phyloP scores from a whole-genome alignment of 1,140 invertebrate genomes.

The Rhyacophila brunnea region DNA sequence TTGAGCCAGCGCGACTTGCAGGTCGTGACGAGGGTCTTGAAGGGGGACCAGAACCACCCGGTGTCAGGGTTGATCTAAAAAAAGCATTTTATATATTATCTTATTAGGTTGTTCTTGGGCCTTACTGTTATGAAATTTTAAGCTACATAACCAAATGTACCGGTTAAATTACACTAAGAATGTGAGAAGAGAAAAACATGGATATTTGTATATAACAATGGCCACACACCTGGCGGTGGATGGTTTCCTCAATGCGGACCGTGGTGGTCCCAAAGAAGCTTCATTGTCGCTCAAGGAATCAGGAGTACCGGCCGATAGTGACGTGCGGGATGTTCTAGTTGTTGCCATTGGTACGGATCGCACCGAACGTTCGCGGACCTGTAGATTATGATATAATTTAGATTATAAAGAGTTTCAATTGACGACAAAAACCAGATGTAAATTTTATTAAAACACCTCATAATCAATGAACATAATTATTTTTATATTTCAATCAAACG shows the following conservation, averaged over 20 bases:
- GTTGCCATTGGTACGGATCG: constrained; percentile 82
- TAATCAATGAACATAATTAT: no score
- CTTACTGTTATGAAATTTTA: no score
- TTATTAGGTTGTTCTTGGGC: no score
- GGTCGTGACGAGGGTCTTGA: constrained; percentile 76
- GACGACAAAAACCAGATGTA: no score
- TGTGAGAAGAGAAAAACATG: no score
- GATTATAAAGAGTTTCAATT: no score
- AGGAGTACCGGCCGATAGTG: constrained; percentile 77
- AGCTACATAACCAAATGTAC: not conserved
- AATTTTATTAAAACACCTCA: no score
- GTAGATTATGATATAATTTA: constrained; percentile 21
- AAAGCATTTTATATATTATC: no score
- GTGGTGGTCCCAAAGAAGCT: constrained; percentile 66
- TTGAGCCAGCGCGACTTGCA: constrained; percentile 77
- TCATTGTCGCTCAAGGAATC: constrained; percentile 87
- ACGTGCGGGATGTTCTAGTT: constrained; percentile 65
- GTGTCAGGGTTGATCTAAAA: constrained; percentile 58
- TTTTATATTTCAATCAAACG: no score
- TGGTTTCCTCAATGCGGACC: constrained; percentile 59
- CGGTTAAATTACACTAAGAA: no score
- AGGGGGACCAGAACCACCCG: constrained; percentile 68
- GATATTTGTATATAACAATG: no score
- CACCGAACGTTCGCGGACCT: constrained; percentile 86
- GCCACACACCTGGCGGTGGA: constrained; percentile 54